phyloP scores from a whole-genome alignment of 2,797 vertebrate genomes.

The Tokudaia muenninki region DNA sequence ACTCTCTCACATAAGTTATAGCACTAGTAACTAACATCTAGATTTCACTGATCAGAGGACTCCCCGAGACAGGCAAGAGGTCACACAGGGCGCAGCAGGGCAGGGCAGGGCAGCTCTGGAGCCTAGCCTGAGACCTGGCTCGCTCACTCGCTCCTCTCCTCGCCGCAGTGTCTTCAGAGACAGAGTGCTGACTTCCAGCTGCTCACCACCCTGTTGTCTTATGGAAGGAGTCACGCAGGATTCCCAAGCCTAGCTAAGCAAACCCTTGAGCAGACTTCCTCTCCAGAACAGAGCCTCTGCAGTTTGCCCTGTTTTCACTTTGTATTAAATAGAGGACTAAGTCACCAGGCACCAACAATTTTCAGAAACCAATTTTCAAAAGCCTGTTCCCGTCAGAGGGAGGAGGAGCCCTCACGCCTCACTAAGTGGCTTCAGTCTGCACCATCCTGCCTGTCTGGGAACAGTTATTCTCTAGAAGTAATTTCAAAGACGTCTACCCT shows the following conservation, averaged over 20 bases:
- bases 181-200: background rate
- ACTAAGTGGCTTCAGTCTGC: background rate
- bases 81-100: background rate
- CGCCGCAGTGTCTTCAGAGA: background rate
- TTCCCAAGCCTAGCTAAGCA: background rate
- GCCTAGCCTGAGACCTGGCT: background rate
- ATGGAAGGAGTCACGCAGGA: background rate
- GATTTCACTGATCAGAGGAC: background rate
- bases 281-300: background rate
- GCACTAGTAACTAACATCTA: background rate
- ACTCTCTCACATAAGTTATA: background rate
- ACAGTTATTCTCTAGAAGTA: too few species aligned
- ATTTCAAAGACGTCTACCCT: background rate
- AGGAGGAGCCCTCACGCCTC: background rate
- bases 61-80: background rate
- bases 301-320: constrained; percentile 43
- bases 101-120: background rate
- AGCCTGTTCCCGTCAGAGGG: background rate
- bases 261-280: background rate
- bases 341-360: background rate
- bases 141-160: background rate
- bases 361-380: background rate
- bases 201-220: background rate
- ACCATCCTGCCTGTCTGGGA: background rate
- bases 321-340: constrained; percentile 8